These are phyloP conservation scores for Drosophila demipolita DNA, from an alignment of 2,888 invertebrate species.

Conservation along the genomic window DNA sequence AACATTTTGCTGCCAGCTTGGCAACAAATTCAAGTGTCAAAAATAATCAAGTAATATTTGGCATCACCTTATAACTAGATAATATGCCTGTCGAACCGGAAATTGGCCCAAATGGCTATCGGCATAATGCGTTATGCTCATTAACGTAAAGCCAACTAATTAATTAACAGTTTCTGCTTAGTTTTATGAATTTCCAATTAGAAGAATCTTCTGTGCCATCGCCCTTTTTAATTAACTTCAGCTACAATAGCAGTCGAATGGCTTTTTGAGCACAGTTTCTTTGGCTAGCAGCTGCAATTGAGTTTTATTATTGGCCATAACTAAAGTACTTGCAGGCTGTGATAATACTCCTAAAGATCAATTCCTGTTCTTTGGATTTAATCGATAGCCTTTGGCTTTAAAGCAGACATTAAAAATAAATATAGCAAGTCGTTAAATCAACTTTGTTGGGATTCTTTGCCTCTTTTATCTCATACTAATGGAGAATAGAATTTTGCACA, in stretches of 20 bases:
- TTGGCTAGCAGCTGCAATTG: slow-evolving; percentile 26
- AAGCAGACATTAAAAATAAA: slow-evolving; percentile 15
- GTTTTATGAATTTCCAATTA: slow-evolving; percentile 35
- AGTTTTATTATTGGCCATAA: slow-evolving; percentile 31
- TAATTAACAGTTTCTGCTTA: slow-evolving; percentile 55
- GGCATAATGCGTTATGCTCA: slow-evolving; percentile 52
- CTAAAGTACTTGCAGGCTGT: slow-evolving; percentile 23
- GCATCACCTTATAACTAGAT: neutral
- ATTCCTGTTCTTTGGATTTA: slow-evolving; percentile 18
- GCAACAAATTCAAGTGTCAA: neutral
- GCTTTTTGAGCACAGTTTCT: neutral
- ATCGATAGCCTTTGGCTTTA: slow-evolving; percentile 21
- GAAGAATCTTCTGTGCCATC: neutral
- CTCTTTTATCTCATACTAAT: slow-evolving; percentile 8
- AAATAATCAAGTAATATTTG: slow-evolving; percentile 12
- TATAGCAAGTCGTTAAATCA: neutral
- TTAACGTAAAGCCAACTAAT: slow-evolving; percentile 52
- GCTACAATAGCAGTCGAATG: slow-evolving; percentile 34
- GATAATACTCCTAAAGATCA: slow-evolving; percentile 3
- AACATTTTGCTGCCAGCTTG: neutral
- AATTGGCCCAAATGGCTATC: slow-evolving; percentile 51
- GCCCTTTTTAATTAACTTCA: slow-evolving; percentile 33
- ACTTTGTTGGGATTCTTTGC: neutral
- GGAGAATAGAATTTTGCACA: slow-evolving; percentile 42
- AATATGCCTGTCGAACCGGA: slow-evolving; percentile 30